These are phyloP conservation scores for Temnothorax ravouxi DNA, from an alignment of 2,888 invertebrate genomes.

Conservation along the genomic window DNA sequence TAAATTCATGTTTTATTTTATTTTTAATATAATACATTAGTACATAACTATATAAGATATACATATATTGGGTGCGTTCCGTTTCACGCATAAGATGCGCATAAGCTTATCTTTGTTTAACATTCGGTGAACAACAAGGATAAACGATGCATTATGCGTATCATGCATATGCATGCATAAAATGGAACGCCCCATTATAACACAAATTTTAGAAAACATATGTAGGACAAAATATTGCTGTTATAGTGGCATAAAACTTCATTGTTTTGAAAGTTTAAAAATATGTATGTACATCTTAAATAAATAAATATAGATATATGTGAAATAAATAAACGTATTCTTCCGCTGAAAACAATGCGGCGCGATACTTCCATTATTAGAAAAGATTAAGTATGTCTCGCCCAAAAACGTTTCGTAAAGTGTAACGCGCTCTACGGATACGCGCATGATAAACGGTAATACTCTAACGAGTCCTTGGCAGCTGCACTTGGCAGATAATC, in stretches of 20 bases:
- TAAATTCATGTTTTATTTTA: too few species aligned
- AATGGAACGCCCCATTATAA: neutral
- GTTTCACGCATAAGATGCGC: too few species aligned
- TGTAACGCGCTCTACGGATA: neutral
- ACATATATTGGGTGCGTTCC: neutral
- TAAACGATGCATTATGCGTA: too few species aligned
- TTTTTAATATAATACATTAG: too few species aligned
- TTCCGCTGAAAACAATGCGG: neutral
- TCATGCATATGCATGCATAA: too few species aligned
- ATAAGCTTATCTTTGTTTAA: too few species aligned
- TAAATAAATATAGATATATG: neutral
- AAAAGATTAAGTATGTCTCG: neutral
- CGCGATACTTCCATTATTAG: too few species aligned
- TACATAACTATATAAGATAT: too few species aligned
- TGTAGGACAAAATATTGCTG: neutral
- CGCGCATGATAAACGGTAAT: neutral
- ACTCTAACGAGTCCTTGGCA: neutral
- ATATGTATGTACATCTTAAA: neutral
- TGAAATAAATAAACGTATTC: neutral
- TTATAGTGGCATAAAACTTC: neutral
- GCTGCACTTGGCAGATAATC: neutral
- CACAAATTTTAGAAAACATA: neutral
- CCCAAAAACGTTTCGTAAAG: neutral
- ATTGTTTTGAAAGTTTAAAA: neutral
- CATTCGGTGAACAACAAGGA: too few species aligned